Evolutionary conservation across 2,113 vertebrate species (phyloP).

Genomic region (Polypterus senegalus): DNA sequence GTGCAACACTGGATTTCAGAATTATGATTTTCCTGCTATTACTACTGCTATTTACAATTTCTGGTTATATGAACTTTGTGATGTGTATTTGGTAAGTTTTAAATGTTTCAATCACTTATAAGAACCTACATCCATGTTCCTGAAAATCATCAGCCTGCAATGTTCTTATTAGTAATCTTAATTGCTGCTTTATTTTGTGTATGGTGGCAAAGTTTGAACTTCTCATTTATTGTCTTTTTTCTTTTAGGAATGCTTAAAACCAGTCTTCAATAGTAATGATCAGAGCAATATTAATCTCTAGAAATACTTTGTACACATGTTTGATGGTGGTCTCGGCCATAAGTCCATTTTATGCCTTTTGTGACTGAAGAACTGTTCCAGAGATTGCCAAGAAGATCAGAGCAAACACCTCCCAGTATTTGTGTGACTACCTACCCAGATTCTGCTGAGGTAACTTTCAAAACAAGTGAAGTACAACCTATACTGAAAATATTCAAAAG

Average conservation of each 20-base stretch:
- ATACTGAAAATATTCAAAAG: not conserved
- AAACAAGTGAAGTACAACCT: not conserved
- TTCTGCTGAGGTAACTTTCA: constrained; percentile 43
- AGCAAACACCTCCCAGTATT: constrained; percentile 54
- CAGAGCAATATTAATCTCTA: constrained; percentile 39
- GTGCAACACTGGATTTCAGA: constrained; percentile 55
- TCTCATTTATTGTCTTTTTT: not conserved
- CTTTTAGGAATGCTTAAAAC: constrained; percentile 72
- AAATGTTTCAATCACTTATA: not conserved
- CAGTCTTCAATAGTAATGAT: constrained; percentile 46
- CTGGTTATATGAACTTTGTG: constrained; percentile 86
- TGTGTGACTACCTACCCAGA: constrained; percentile 62
- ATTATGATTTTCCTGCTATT: constrained; percentile 67
- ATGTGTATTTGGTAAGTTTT: constrained; percentile 66
- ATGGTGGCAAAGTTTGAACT: too few relatives aligned
- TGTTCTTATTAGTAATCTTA: not conserved
- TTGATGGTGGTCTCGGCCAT: constrained; percentile 67
- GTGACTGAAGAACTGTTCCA: constrained; percentile 78
- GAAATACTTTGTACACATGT: constrained; percentile 73
- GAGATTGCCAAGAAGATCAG: constrained; percentile 54
- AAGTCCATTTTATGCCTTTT: constrained; percentile 77
- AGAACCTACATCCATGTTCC: not conserved
- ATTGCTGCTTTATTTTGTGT: not conserved
- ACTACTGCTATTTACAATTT: constrained; percentile 79
- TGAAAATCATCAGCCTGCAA: not conserved